Evolutionary conservation across 2,113 vertebrate genomes (phyloP).

Genomic region (Hyla sarda): DNA sequence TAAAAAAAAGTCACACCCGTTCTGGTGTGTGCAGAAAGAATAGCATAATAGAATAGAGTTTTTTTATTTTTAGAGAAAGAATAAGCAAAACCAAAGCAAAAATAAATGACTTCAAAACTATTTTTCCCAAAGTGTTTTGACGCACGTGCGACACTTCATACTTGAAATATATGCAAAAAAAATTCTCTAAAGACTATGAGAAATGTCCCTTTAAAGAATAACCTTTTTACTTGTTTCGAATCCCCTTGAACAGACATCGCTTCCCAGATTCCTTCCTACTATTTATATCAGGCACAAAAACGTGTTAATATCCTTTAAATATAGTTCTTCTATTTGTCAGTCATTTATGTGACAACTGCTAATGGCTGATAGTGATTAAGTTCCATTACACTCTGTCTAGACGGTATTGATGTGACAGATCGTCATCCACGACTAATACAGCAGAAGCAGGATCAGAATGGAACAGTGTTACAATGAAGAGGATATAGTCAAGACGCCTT

Average conservation of each 20-base stretch:
- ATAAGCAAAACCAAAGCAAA: no score
- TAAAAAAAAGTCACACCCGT: no score
- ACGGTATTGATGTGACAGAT: slow-evolving; percentile 47
- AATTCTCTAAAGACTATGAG: no score
- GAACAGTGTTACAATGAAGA: not conserved
- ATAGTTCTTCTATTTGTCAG: slow-evolving; percentile 13
- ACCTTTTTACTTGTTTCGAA: not conserved
- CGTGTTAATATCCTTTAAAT: slow-evolving; percentile 8
- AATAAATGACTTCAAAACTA: no score
- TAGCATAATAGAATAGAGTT: no score
- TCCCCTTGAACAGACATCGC: not conserved
- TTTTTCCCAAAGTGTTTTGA: no score
- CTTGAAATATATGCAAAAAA: no score
- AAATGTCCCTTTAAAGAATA: not conserved
- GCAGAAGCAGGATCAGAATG: not conserved
- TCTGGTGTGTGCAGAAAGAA: no score
- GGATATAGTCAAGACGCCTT: not conserved
- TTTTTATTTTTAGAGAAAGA: no score
- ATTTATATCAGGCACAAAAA: slow-evolving; percentile 1
- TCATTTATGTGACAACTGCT: slow-evolving; percentile 35
- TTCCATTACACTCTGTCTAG: slow-evolving; percentile 34
- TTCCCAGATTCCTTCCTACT: no score
- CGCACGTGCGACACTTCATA: no score
- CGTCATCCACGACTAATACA: not conserved
- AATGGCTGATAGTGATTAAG: slow-evolving; percentile 21